These are phyloP conservation scores for Sciaenops ocellatus DNA, from an alignment of 2,797 vertebrate species.

Conservation along the genomic window DNA sequence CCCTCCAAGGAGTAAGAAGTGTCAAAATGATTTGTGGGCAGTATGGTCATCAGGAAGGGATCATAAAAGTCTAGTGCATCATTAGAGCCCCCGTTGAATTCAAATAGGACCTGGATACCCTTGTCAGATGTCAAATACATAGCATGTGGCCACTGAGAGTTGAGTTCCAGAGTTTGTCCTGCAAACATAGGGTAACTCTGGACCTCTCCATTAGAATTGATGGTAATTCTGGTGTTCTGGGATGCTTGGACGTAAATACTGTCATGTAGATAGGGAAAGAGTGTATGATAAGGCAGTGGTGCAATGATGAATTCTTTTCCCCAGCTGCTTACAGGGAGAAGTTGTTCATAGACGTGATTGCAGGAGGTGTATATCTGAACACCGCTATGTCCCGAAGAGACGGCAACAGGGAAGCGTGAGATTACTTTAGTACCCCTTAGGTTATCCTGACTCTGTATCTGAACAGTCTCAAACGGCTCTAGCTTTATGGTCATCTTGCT, in stretches of 20 bases:
- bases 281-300: conserved; percentile 62
- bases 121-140: conserved; percentile 71
- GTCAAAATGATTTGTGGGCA: conserved; percentile 71
- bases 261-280: conserved; percentile 37
- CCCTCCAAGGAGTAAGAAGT: conserved; percentile 70
- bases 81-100: conserved; percentile 68
- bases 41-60: conserved; percentile 77
- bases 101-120: conserved; percentile 78
- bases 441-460: conserved; percentile 75
- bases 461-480: conserved; percentile 73
- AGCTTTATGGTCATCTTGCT: conserved; percentile 64
- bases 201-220: conserved; percentile 13
- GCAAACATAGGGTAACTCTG: conserved; percentile 44
- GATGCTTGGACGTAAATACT: conserved; percentile 73
- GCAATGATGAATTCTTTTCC: conserved; percentile 77
- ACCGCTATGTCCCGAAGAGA: conserved; percentile 81
- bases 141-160: conserved; percentile 48
- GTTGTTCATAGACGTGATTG: conserved; percentile 82
- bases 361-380: conserved; percentile 69
- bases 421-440: conserved; percentile 78
- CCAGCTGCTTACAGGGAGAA: conserved; percentile 79
- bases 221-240: conserved; percentile 53
- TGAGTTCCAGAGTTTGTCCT: conserved; percentile 61
- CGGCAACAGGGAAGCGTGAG: conserved; percentile 67
- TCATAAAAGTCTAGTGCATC: conserved; percentile 14